Percentiles rank a stretch among this genome's conserved stretches.
Conservation (phyloP, 2,113 vertebrate genomes). For the Sturnira hondurensis region DNA sequence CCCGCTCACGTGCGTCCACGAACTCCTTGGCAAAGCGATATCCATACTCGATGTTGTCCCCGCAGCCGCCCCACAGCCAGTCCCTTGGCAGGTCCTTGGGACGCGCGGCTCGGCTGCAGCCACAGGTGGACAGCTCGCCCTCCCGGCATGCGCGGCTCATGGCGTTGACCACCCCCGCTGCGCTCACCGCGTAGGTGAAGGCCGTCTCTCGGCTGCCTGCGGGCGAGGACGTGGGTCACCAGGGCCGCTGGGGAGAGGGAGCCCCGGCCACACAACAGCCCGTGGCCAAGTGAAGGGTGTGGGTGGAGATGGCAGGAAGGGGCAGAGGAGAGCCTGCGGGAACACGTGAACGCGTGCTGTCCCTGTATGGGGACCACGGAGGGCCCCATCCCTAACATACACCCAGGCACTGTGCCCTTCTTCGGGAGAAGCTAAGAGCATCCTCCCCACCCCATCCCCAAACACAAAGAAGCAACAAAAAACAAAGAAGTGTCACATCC, state of each 20-base stretch:
- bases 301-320: background rate
- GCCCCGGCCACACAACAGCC: background rate
- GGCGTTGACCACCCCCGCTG: conserved; percentile 95
- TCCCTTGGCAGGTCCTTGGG: conserved; percentile 96
- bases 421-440: background rate
- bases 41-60: conserved; percentile 96
- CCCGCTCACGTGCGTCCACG: conserved; percentile 95
- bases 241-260: background rate
- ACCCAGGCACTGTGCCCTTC: background rate
- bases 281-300: too few species aligned
- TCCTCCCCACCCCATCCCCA: too few species aligned
- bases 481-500: background rate
- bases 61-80: conserved; percentile 99
- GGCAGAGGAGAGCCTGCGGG: background rate
- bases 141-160: conserved; percentile 97
- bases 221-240: conserved; percentile 22
- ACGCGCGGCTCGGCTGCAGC: conserved; percentile 93
- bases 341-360: background rate
- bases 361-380: background rate
- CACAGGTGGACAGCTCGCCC: conserved; percentile 96
- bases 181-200: conserved; percentile 96
- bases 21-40: conserved; percentile 98
- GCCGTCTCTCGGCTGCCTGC: conserved; percentile 97
- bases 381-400: background rate
- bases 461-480: background rate